Base-by-base conservation (phyloP, 2,888 invertebrate genomes). In the Willowsia nigromaculata region DNA sequence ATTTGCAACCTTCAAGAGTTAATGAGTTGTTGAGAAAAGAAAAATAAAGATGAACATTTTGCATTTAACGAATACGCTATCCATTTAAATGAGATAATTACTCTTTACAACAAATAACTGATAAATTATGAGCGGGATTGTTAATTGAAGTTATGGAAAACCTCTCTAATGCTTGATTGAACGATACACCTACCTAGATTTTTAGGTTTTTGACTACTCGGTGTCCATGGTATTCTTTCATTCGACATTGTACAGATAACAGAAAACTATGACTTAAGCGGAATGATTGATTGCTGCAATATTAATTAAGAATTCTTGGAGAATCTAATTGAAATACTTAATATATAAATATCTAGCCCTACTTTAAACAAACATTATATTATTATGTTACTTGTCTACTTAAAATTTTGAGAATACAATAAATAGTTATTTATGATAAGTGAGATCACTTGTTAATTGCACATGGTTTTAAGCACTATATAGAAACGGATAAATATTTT, bases 401-500 rank as follows among this genome's bases (percentile, higher is more conserved):
- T 40, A 71, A 40, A 43, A 22, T 40, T 22, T 50, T 37, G 22
- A 27, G 25, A 43, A 62, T 18, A 62, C n/a, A 82, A 82, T 47
- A 30, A 37, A 62, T 65, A 40, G 27, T 40, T 71, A 40, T 71
- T 9, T 76, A 33, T 56, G 9, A 37, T 59, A 59, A 11, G 56
- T 68, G 84, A 56, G 53, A 68, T 50, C 86, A 86, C 86, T 86
- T 86, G 86, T 86, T 86, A 86, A 47, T 27, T 86, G 80, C 86
- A 86, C 86, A 86, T 86, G 68, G 33, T 50, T 80, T 86, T 86
- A 86, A 86, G 50, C 50, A 74, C 47, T 53, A 78, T 25, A 43
- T 62, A 33, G 53, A 76, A 83, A 88, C 68, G 74, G 65, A 76
- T 56, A 71, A 82, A 68, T 88, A 83, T 83, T 88, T 83, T 83